These are phyloP conservation scores for Hypercompe scribonia DNA, from an alignment of 2,888 invertebrate genomes.

Conservation along the genomic window DNA sequence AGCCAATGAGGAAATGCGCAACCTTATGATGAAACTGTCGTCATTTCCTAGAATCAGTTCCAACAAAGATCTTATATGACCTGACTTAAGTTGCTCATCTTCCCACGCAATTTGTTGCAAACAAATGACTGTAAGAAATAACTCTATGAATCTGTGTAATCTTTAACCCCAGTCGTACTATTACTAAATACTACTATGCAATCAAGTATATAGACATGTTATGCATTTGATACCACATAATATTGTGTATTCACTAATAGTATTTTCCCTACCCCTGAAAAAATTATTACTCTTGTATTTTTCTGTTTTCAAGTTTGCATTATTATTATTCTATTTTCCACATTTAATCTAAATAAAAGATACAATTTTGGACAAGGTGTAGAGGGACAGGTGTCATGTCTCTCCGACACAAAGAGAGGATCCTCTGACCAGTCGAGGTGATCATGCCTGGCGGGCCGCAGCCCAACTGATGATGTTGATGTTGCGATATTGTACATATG, in stretches of 20 bases:
- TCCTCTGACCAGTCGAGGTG: too few relatives aligned
- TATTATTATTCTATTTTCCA: too few relatives aligned
- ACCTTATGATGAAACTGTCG: not conserved
- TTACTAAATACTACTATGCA: slow-evolving; percentile 20
- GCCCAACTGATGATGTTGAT: too few relatives aligned
- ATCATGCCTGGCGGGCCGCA: too few relatives aligned
- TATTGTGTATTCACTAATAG: not conserved
- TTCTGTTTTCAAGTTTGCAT: not conserved
- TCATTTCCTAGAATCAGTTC: not conserved
- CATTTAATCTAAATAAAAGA: too few relatives aligned
- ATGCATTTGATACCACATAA: not conserved
- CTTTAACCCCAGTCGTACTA: slow-evolving; percentile 31
- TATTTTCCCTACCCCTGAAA: not conserved
- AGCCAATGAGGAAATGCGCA: not conserved
- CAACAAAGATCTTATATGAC: not conserved
- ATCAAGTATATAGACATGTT: slow-evolving; percentile 4
- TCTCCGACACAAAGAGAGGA: too few relatives aligned
- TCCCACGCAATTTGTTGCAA: slow-evolving; percentile 23
- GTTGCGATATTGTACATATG: too few relatives aligned
- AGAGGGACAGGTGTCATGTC: too few relatives aligned
- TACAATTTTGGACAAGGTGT: too few relatives aligned
- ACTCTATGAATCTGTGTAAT: slow-evolving; percentile 29
- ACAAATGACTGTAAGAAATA: slow-evolving; percentile 24
- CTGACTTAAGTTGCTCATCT: slow-evolving; percentile 2
- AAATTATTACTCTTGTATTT: not conserved